Evolutionary conservation across 2,888 invertebrate genomes (phyloP).

Genomic region (Stenodema calcarata): DNA sequence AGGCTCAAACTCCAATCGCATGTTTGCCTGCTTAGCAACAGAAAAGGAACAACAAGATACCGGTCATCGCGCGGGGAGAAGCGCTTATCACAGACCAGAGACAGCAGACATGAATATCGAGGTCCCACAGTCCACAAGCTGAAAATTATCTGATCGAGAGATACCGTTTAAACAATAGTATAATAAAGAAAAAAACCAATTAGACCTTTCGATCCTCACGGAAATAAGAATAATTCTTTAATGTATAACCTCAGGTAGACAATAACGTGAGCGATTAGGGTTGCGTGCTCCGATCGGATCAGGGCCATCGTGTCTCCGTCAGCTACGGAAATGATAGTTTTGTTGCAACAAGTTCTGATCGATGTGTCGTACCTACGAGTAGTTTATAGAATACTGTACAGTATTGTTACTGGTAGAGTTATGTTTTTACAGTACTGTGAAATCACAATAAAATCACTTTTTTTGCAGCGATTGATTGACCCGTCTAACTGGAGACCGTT

Average conservation of each 20-base stretch:
- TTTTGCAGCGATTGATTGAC: too few relatives aligned
- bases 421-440: too few relatives aligned
- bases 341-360: constrained; percentile 36
- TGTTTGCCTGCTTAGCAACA: constrained; percentile 22
- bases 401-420: too few relatives aligned
- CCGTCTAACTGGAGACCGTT: too few relatives aligned
- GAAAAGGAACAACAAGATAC: constrained; percentile 1
- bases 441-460: too few relatives aligned
- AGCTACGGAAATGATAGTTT: constrained; percentile 34
- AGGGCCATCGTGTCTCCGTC: neutral
- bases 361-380: neutral
- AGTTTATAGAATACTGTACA: neutral
- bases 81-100: neutral
- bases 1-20: neutral
- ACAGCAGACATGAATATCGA: constrained; percentile 18
- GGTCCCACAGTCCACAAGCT: neutral
- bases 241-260: constrained; percentile 22
- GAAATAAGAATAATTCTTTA: constrained; percentile 44
- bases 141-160: constrained; percentile 41
- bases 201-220: constrained; percentile 18
- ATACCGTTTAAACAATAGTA: constrained; percentile 26
- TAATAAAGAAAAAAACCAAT: neutral
- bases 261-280: constrained; percentile 41
- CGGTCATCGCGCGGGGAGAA: neutral
- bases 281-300: constrained; percentile 38